These are phyloP conservation scores for Caenorhabditis sp. DNA, from an alignment of 2,888 invertebrate species.

Conservation along the genomic window DNA sequence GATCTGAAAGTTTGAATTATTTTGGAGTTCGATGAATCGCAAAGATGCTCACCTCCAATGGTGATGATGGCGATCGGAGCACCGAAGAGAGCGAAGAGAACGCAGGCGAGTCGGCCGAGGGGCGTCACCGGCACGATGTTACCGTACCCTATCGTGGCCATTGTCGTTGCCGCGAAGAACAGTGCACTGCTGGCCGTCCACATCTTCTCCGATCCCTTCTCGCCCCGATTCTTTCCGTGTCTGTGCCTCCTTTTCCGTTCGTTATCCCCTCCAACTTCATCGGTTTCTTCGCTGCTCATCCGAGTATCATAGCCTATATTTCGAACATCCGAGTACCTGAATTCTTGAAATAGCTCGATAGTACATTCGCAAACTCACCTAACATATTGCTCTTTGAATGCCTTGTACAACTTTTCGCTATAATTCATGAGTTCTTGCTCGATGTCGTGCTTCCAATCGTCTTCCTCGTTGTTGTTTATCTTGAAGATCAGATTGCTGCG, in stretches of 20 bases:
- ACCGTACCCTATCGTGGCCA: conserved; percentile 79
- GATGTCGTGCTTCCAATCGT: conserved; percentile 68
- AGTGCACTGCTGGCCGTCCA: conserved; percentile 78
- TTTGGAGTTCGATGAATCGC: too few relatives aligned
- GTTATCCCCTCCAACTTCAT: conserved; percentile 26
- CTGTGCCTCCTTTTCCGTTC: conserved; percentile 58
- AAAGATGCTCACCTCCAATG: conserved; percentile 70
- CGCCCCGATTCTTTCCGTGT: conserved; percentile 65
- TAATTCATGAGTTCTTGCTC: conserved; percentile 69
- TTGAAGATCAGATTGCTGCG: conserved; percentile 63
- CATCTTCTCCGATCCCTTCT: conserved; percentile 73
- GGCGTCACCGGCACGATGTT: conserved; percentile 79
- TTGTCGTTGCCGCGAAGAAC: conserved; percentile 79
- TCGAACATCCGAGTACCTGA: conserved; percentile 73
- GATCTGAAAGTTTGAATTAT: conserved; percentile 64
- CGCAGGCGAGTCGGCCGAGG: conserved; percentile 77
- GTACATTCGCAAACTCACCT: conserved; percentile 69
- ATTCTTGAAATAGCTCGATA: not conserved
- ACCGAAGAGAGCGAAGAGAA: conserved; percentile 78
- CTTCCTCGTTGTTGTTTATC: conserved; percentile 62
- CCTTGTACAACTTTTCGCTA: conserved; percentile 74
- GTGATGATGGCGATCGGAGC: conserved; percentile 79
- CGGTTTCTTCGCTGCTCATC: conserved; percentile 48
- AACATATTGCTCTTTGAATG: conserved; percentile 78
- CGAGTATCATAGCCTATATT: conserved; percentile 36